Evolutionary conservation across 2,113 vertebrate species (phyloP).

Genomic region (Sylvietta virens): DNA sequence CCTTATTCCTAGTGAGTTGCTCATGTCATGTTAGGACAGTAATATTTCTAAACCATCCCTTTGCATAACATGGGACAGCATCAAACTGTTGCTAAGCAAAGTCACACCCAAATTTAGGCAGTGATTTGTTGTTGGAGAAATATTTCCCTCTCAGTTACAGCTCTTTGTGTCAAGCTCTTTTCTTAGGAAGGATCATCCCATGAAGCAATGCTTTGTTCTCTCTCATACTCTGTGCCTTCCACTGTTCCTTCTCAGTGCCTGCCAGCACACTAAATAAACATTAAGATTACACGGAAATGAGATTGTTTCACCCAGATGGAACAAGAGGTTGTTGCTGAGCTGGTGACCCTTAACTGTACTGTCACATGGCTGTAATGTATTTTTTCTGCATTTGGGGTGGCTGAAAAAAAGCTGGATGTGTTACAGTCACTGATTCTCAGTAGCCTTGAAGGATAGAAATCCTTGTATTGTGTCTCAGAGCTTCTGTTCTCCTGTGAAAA

Average conservation of each 20-base stretch:
- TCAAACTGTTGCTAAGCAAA: background rate
- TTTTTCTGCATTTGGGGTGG: background rate
- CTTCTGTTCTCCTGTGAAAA: background rate
- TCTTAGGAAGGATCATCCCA: background rate
- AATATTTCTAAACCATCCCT: background rate
- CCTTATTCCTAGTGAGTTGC: background rate
- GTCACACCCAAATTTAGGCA: background rate
- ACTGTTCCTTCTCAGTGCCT: background rate
- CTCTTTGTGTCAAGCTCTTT: background rate
- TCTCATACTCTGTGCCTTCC: background rate
- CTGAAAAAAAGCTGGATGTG: background rate
- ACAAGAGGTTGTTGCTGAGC: background rate
- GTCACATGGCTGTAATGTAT: background rate
- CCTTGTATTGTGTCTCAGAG: background rate
- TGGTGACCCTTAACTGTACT: background rate
- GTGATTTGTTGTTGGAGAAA: background rate
- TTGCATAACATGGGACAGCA: background rate
- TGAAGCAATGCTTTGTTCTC: background rate
- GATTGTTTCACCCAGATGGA: background rate
- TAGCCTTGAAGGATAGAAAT: background rate
- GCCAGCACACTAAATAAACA: background rate
- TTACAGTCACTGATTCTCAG: background rate
- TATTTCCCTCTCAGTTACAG: background rate
- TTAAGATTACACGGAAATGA: background rate
- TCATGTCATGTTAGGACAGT: background rate